phyloP scores from a whole-genome alignment of 2,113 vertebrate species.

The Suricata suricatta region DNA sequence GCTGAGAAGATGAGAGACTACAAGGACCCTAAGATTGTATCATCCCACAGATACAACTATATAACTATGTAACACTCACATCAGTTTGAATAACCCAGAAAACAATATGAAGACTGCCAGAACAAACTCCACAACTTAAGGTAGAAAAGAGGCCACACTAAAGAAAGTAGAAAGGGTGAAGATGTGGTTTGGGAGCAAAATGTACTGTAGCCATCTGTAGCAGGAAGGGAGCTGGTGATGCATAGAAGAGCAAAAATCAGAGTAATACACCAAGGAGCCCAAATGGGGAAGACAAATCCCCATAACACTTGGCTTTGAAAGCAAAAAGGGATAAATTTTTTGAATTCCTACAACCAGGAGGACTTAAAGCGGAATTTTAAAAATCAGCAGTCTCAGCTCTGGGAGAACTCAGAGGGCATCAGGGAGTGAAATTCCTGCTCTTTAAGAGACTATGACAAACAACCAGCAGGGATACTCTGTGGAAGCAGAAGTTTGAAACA shows the following conservation, averaged over 20 bases:
- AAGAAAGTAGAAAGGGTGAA: neutral
- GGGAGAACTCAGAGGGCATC: neutral
- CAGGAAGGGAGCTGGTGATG: neutral
- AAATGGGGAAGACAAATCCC: neutral
- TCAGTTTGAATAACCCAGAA: neutral
- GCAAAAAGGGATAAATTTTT: neutral
- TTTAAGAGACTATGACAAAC: neutral
- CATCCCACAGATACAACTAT: neutral
- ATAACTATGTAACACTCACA: neutral
- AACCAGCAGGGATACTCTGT: neutral
- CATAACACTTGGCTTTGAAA: neutral
- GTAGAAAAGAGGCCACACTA: neutral
- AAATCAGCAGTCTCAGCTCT: neutral
- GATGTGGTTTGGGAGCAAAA: neutral
- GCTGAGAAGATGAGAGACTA: neutral
- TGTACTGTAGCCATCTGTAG: neutral
- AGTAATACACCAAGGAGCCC: neutral
- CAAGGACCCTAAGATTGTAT: neutral
- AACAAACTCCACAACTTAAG: neutral
- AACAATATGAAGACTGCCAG: neutral
- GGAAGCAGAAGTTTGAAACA: neutral
- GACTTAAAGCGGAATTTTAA: neutral
- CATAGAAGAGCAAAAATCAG: neutral
- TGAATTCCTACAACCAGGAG: neutral
- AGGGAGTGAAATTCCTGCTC: neutral